These are phyloP conservation scores for Agapornis canus DNA, from an alignment of 2,797 vertebrate species.

Conservation along the genomic window DNA sequence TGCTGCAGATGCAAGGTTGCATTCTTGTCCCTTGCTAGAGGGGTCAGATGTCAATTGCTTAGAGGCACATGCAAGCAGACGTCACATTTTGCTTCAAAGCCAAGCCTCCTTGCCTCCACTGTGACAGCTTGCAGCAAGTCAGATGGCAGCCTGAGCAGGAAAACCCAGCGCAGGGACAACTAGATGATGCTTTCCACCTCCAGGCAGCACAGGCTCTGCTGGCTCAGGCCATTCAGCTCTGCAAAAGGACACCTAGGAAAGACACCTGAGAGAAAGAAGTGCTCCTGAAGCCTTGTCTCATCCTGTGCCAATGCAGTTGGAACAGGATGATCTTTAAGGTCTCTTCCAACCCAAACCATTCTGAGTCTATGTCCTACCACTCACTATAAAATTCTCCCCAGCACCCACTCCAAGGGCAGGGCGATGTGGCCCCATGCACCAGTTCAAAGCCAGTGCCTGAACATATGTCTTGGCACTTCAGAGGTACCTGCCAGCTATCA, in stretches of 20 bases:
- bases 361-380: not conserved
- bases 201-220: not conserved
- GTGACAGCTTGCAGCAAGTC: not conserved
- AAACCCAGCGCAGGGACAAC: rapidly evolving
- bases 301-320: not conserved
- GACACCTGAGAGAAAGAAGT: not conserved
- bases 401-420: not conserved
- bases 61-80: not conserved
- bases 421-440: rapidly evolving
- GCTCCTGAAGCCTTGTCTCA: not conserved
- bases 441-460: not conserved
- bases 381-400: not conserved
- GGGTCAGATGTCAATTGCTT: not conserved
- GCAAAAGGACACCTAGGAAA: not conserved
- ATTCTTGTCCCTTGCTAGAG: not conserved
- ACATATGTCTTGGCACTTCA: not conserved
- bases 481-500: not conserved
- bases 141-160: not conserved
- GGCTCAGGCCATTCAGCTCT: not conserved
- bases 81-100: not conserved
- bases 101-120: not conserved
- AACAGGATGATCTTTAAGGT: not conserved
- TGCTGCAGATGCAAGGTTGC: not conserved
- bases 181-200: not conserved
- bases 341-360: not conserved